Conservation (phyloP, 2,888 invertebrate species). For the Agrochola litura region DNA sequence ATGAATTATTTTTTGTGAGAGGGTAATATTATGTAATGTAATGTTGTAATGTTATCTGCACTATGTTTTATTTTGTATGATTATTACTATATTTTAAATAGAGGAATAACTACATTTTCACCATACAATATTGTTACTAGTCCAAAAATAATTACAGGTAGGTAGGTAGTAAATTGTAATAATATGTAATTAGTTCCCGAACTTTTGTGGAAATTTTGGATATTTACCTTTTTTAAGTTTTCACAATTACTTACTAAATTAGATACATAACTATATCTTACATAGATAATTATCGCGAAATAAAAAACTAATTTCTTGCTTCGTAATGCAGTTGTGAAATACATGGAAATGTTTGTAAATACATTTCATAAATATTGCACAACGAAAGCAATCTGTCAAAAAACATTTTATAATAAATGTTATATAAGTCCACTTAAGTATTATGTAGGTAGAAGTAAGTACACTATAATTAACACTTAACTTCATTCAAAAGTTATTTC, state of each 20-base stretch:
- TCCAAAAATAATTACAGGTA: not conserved
- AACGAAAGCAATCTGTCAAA: conserved; percentile 49
- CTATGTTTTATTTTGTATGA: not conserved
- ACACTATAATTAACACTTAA: conserved; percentile 3
- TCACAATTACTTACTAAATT: not conserved
- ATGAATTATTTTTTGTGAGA: not conserved
- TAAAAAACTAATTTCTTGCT: not conserved
- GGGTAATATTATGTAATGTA: not conserved
- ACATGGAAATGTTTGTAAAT: conserved; percentile 29
- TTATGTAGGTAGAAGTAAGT: not conserved
- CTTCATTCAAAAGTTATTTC: conserved; percentile 14
- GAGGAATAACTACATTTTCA: not conserved
- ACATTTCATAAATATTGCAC: conserved; percentile 62
- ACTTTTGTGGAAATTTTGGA: not conserved
- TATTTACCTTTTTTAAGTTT: not conserved
- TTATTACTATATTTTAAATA: no score
- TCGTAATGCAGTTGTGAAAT: conserved; percentile 32
- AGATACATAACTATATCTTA: not conserved
- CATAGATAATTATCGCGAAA: not conserved
- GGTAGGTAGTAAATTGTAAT: not conserved
- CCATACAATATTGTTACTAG: not conserved
- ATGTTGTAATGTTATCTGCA: no score
- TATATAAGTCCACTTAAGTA: conserved; percentile 16
- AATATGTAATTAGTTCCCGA: not conserved
- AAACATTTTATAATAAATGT: conserved; percentile 6